Conservation (phyloP, 2,888 invertebrate species). For the Zygaena filipendulae region DNA sequence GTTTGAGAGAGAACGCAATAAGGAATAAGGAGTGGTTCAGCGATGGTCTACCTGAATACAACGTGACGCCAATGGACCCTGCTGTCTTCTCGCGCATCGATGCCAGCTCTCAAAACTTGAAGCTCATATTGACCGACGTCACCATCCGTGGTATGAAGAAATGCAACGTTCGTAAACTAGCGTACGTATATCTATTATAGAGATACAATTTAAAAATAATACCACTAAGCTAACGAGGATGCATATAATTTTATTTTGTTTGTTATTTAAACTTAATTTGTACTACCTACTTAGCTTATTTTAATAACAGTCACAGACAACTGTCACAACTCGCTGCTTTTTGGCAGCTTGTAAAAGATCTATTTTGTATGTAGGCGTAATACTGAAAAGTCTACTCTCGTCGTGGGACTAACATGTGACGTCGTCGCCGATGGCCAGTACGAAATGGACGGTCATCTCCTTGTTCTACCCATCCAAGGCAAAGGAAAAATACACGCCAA, state of each 20-base stretch:
- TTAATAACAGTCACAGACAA: no score
- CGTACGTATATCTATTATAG: slow-evolving; percentile 27
- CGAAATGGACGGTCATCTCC: slow-evolving; percentile 27
- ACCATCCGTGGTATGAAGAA: slow-evolving; percentile 27
- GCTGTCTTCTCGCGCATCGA: slow-evolving; percentile 25
- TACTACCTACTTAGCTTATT: no score
- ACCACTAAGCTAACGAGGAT: not conserved
- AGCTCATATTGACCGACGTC: slow-evolving; percentile 24
- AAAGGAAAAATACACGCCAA: slow-evolving; percentile 19
- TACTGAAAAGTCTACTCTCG: slow-evolving; percentile 7
- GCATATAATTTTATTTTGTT: not conserved
- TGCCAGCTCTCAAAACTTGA: slow-evolving; percentile 23
- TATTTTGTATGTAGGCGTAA: no score
- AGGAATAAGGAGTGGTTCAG: slow-evolving; percentile 8
- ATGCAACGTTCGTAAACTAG: slow-evolving; percentile 25
- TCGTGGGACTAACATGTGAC: slow-evolving; percentile 22
- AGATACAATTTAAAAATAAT: no score
- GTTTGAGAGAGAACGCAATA: slow-evolving; percentile 21
- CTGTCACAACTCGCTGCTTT: no score
- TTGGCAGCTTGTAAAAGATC: no score
- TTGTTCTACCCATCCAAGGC: slow-evolving; percentile 25
- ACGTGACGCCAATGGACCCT: slow-evolving; percentile 27
- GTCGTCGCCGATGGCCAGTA: slow-evolving; percentile 27
- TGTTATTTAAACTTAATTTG: no score
- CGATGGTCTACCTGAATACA: slow-evolving; percentile 16